Conservation (phyloP, 1,140 invertebrate genomes). For the Paraescarpia echinospica region DNA sequence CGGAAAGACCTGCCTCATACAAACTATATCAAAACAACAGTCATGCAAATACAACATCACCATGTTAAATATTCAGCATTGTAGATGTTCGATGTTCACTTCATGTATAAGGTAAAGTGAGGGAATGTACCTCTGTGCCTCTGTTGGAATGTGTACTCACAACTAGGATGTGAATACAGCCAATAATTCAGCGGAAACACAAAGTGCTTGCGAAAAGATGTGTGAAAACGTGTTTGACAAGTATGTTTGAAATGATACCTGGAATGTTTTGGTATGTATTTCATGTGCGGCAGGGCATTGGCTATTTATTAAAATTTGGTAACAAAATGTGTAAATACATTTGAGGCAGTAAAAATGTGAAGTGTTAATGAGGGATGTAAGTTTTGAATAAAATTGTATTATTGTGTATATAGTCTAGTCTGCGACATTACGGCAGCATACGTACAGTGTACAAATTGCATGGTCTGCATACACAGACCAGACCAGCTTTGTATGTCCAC, state of each 20-base stretch:
- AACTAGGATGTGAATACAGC: too few species aligned
- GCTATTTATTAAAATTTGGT: background rate
- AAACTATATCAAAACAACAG: background rate
- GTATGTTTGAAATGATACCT: background rate
- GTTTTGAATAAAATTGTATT: conserved; percentile 7
- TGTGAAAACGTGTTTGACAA: background rate
- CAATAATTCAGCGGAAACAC: background rate
- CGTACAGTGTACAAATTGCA: background rate
- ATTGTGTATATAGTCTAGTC: background rate
- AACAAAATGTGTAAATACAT: background rate
- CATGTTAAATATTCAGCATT: background rate
- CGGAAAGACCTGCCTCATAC: background rate
- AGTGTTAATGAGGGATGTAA: background rate
- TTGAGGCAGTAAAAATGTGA: background rate
- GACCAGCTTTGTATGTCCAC: background rate
- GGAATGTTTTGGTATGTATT: background rate
- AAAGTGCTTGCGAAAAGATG: background rate
- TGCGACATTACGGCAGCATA: background rate
- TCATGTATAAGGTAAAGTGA: background rate
- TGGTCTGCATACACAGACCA: background rate
- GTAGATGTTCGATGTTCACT: background rate
- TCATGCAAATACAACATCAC: background rate
- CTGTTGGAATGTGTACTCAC: background rate
- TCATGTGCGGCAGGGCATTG: background rate
- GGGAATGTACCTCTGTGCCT: background rate